Conservation (phyloP, 2,888 invertebrate genomes). For the Metacarcinus magister region DNA sequence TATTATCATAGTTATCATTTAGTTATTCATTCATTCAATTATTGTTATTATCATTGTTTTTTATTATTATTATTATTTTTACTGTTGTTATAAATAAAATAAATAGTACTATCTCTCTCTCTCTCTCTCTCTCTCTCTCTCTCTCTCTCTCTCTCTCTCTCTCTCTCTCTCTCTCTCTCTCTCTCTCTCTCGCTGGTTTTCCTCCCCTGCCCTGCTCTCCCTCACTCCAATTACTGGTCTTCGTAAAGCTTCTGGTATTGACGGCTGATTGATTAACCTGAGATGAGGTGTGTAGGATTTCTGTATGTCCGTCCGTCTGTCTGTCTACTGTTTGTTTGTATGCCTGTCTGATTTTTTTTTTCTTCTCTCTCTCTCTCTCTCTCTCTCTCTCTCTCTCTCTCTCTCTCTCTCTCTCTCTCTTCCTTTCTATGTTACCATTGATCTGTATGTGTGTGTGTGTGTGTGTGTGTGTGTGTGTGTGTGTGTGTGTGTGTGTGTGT, state of each 20-base stretch:
- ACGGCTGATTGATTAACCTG: constrained; percentile 1
- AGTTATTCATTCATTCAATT: too few relatives aligned
- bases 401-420: neutral
- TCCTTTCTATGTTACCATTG: neutral
- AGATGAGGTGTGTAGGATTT: constrained; percentile 4
- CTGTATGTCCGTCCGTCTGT: neutral
- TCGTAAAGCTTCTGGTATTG: constrained; percentile 12
- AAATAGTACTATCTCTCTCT: neutral
- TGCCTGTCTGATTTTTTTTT: neutral
- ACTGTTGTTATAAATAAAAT: too few relatives aligned
- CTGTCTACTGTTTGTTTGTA: neutral
- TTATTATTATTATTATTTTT: too few relatives aligned
- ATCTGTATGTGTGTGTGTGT: neutral
- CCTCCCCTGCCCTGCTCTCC: neutral
- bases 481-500: neutral
- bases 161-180: neutral
- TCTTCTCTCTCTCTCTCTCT: neutral
- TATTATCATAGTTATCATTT: too few relatives aligned
- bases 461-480: neutral
- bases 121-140: neutral
- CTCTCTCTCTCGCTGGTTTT: neutral
- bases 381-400: neutral
- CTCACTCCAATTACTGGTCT: neutral
- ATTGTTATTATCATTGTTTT: too few relatives aligned
- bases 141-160: neutral